phyloP scores from a whole-genome alignment of 2,888 invertebrate species.

The Phortica magna region DNA sequence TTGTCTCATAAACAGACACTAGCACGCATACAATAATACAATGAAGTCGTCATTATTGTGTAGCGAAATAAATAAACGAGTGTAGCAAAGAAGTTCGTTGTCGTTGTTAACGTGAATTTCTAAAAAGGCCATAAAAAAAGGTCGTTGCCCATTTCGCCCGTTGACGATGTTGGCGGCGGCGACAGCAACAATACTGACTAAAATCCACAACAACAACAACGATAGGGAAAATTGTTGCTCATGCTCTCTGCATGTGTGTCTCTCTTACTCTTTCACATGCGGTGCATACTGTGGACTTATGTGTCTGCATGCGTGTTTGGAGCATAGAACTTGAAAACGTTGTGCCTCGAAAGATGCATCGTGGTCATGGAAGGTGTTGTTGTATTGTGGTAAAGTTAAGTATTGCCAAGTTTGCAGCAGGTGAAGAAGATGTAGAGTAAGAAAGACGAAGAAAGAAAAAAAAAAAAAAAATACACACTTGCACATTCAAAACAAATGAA shows the following conservation, averaged over 20 bases:
- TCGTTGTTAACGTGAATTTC: slow-evolving; percentile 15
- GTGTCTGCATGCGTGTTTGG: background rate
- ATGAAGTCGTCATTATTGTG: background rate
- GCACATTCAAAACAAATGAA: too few relatives aligned
- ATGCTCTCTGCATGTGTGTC: too few relatives aligned
- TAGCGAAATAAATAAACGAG: background rate
- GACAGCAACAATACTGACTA: slow-evolving; percentile 40
- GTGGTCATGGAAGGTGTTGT: background rate
- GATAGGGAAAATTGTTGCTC: background rate
- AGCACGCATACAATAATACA: background rate
- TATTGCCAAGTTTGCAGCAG: background rate
- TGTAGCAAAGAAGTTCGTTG: slow-evolving; percentile 14
- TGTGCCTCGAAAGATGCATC: background rate
- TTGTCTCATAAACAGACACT: background rate
- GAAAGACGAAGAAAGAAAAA: background rate
- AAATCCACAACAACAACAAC: slow-evolving; percentile 25
- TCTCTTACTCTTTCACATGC: background rate
- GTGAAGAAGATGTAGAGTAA: background rate
- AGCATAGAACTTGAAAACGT: slow-evolving; percentile 3
- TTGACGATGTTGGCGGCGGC: slow-evolving; percentile 49
- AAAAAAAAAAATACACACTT: background rate
- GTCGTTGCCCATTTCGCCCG: slow-evolving; percentile 66
- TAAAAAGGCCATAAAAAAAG: slow-evolving; percentile 49
- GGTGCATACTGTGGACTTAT: background rate
- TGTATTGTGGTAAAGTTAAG: background rate